Base-by-base conservation (phyloP, 2,888 invertebrate genomes). In the Caenorhabditis zanzibari region DNA sequence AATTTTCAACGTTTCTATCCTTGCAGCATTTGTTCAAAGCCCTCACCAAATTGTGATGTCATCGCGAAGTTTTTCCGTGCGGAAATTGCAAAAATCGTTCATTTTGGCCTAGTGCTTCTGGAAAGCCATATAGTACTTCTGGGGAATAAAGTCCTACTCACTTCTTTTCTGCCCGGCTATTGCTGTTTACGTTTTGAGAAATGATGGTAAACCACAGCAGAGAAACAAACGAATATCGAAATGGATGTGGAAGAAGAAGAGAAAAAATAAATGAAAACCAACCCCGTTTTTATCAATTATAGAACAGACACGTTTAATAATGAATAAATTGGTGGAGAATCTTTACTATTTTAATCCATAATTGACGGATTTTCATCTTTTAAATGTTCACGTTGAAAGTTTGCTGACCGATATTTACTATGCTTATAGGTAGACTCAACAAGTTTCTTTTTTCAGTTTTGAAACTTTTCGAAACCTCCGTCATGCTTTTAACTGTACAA, bases 31-130 rank as follows among this genome's bases (percentile, higher is more conserved):
- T 58, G 0, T 14, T 56, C 2, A 12, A 32, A 4, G 5, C 6
- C 1, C 64, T 26, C 24, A 64, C 64, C 64, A 28, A 35, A 52
- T 66, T 5, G n/a, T 66, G 49, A 52, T 32, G 14, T 66, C 66
- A 12, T 49, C 49, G 28, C 35, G 66, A 52, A 35, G 66, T 35
- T 66, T 66, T 66, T 32, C 47, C 5, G 49, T 52, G 66, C 28
- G 22, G 66, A 47, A 49, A 32, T 49, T 66, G 66, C 66, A 66
- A 66, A 52, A 66, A 66, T 52, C 47, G 49, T 52, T 66, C 66
- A 66, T 66, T 52, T 38, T 52, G 44, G 44, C 44, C 63, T 44
- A 63, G 63, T 63, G 63, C 63, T 63, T 63, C 63, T 63, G 63
- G 14, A 44, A 63, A 32, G 47, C 19, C 4, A 10, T 2, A 10